These are phyloP conservation scores for Melanaphis sacchari DNA, from an alignment of 1,140 invertebrate species.

Conservation along the genomic window DNA sequence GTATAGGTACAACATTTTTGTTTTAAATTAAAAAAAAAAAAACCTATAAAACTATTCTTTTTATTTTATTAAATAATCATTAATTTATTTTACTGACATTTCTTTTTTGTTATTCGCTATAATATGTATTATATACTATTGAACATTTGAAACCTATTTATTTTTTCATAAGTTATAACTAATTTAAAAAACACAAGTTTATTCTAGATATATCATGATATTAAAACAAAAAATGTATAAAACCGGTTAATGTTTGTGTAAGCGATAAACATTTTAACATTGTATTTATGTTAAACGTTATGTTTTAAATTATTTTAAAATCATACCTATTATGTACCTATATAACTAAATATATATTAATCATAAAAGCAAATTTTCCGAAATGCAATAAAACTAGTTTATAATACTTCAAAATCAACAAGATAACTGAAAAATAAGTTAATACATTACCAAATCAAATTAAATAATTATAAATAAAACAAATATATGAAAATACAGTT, in stretches of 20 bases:
- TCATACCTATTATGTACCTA: neutral
- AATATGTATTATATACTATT: neutral
- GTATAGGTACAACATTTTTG: neutral
- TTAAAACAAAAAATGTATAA: neutral
- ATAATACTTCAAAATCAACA: neutral
- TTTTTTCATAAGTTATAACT: neutral
- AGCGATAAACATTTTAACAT: slow-evolving; percentile 1
- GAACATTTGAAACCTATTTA: neutral
- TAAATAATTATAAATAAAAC: neutral
- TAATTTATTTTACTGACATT: neutral
- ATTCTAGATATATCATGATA: neutral
- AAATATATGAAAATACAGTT: too few species aligned
- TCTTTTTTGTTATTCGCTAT: neutral
- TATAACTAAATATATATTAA: too few species aligned
- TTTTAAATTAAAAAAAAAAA: slow-evolving; percentile 21
- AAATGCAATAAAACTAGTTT: neutral
- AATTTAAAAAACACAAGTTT: neutral
- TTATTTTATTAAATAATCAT: neutral
- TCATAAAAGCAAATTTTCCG: neutral
- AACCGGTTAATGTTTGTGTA: neutral
- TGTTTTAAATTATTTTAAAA: neutral
- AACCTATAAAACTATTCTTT: neutral
- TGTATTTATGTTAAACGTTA: neutral
- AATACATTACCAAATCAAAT: neutral
- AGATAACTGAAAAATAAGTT: neutral